phyloP scores from a whole-genome alignment of 2,113 vertebrate genomes.

The Clarias magur region DNA sequence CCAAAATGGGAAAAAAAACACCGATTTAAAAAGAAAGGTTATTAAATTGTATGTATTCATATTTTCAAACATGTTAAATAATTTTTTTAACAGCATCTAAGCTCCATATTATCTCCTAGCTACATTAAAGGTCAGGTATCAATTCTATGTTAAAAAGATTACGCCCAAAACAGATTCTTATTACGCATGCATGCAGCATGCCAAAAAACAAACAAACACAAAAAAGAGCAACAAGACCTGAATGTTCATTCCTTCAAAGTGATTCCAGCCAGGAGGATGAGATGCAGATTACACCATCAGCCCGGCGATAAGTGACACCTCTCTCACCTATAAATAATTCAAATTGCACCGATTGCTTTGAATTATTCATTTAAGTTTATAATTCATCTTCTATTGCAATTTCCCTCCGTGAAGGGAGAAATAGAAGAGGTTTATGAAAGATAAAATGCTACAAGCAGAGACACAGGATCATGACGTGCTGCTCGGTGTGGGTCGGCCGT shows the following conservation, averaged over 20 bases:
- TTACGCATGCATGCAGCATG: neutral
- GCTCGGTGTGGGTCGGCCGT: neutral
- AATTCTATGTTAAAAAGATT: neutral
- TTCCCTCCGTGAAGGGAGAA: conserved; percentile 42
- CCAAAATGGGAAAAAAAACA: neutral
- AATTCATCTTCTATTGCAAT: conserved; percentile 48
- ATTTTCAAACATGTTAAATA: neutral
- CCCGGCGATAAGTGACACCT: conserved; percentile 30
- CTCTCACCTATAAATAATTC: conserved; percentile 56
- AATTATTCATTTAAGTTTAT: conserved; percentile 58
- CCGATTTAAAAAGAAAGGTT: neutral
- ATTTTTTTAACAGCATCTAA: neutral
- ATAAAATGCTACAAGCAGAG: conserved; percentile 25
- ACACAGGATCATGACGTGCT: neutral
- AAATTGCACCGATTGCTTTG: conserved; percentile 49
- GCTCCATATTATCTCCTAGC: neutral
- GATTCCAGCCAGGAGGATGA: conserved; percentile 25
- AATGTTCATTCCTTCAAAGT: neutral
- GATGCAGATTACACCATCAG: conserved; percentile 25
- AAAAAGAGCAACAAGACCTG: neutral
- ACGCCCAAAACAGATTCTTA: neutral
- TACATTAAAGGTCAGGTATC: neutral
- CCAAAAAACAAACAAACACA: no score
- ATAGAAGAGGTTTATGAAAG: conserved; percentile 39
- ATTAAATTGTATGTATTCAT: neutral